Base-by-base conservation (phyloP, 2,888 invertebrate species). In the Acholoe squamosa region DNA sequence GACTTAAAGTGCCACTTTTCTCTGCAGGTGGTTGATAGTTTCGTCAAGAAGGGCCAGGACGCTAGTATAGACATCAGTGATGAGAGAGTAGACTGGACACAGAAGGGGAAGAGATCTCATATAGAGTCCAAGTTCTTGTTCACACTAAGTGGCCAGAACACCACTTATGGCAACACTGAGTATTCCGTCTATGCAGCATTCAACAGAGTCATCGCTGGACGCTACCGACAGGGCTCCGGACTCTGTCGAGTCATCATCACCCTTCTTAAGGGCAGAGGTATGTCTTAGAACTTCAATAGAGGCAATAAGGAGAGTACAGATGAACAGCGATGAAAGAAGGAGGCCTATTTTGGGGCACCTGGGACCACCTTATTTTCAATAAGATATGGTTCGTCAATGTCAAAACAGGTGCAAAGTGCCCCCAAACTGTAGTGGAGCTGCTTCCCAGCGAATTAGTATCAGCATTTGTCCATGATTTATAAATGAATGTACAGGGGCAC, bases 151-250 rank as follows among this genome's bases (percentile, higher is more conserved):
- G 94, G 94, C 0, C 95, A 95, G 92, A 92, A 94, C 84, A 92
- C 94, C 0, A 52, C 92, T n/a, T 93, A 93, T 90, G 94, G 94
- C 19, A 91, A 92, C 16, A 90, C 92, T 52, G 95, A 95, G 77
- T 92, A 94, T 91, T 91, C 93, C 91, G 92, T 95, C 16, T 95
- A 94, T 92, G 94, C 93, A 28, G 95, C 95, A 33, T 94, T 95
- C 92, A 95, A 95, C 91, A 92, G 95, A 34, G 95, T 95, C 16
- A 95, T 95, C 19, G 94, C 93, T n/a, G 95, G 94, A 33, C 92
- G 92, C 89, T 94, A 93, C 91, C 92, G 95, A 12, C 93, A 92
- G 84, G 95, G 95, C 10, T 94, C 94, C 28, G 95, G 95, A 25
- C 92, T 95, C 7, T 95, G 95, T 92, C 89, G 90, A n/a, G 93